Evolutionary conservation across 2,888 invertebrate species (phyloP).

Genomic region (Protula sp.): DNA sequence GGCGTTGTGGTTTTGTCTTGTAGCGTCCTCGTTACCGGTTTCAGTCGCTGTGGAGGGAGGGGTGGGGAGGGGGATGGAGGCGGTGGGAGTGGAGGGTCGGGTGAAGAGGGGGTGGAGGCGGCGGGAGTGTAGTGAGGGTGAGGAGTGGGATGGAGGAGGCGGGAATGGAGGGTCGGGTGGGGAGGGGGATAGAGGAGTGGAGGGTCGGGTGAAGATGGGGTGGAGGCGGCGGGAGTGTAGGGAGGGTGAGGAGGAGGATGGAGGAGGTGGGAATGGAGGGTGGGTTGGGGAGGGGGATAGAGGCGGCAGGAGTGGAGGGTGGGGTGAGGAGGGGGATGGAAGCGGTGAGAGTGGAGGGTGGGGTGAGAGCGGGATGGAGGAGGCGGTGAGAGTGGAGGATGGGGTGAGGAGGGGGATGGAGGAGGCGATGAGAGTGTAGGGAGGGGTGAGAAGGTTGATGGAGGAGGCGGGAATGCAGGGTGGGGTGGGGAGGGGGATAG

Average conservation of each 20-base stretch:
- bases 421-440: neutral
- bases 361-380: neutral
- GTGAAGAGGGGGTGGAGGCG: constrained; percentile 45
- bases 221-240: neutral
- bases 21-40: too few relatives aligned
- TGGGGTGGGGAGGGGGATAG: neutral
- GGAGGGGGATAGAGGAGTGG: neutral
- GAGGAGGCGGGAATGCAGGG: neutral
- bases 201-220: neutral
- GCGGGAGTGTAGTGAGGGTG: neutral
- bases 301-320: too few relatives aligned
- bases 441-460: neutral
- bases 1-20: too few relatives aligned
- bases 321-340: too few relatives aligned
- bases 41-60: too few relatives aligned
- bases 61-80: constrained; percentile 1
- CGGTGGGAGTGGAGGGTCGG: constrained; percentile 67
- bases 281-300: neutral
- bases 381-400: neutral
- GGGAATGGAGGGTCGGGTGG: neutral
- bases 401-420: neutral
- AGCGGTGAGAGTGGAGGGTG: too few relatives aligned
- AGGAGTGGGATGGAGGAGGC: neutral
- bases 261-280: neutral
- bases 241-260: neutral